Evolutionary conservation across 30 jellyfish, hydroid and myxozoan genomes (phyloP).

Genomic region (Hydractinia symbiolongicarpus): DNA sequence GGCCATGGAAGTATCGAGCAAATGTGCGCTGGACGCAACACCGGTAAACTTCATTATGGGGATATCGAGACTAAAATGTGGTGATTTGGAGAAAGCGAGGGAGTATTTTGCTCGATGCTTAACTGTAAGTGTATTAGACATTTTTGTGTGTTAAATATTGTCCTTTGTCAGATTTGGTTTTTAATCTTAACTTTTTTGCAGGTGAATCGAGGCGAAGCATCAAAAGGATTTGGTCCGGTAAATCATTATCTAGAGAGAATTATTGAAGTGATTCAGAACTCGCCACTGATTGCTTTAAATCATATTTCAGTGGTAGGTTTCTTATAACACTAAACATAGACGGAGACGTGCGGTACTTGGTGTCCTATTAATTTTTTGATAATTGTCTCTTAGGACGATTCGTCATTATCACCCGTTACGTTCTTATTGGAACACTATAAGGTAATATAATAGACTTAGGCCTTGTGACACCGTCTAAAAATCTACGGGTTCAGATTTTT

Average conservation of each 20-base stretch:
- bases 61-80: slow-evolving; percentile 75
- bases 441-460: too few species aligned
- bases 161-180: too few species aligned
- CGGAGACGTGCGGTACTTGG: too few species aligned
- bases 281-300: slow-evolving; percentile 44
- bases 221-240: slow-evolving; percentile 55
- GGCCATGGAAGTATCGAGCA: slow-evolving; percentile 84
- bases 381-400: too few species aligned
- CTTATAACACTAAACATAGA: too few species aligned
- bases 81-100: slow-evolving; percentile 62
- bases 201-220: slow-evolving; percentile 35
- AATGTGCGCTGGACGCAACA: slow-evolving; percentile 88
- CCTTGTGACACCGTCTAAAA: too few species aligned
- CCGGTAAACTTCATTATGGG: slow-evolving; percentile 92
- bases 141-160: background rate
- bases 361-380: too few species aligned
- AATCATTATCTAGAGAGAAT: slow-evolving; percentile 54
- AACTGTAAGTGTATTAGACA: slow-evolving; percentile 44
- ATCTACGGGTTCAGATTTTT: too few species aligned
- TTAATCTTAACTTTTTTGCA: background rate
- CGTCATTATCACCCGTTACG: too few species aligned
- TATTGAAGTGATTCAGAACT: slow-evolving; percentile 50
- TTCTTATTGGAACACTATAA: too few species aligned
- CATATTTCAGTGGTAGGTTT: background rate
- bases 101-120: slow-evolving; percentile 65